These are phyloP conservation scores for Pyxicephalus adspersus DNA, from an alignment of 2,113 vertebrate species.

Conservation along the genomic window DNA sequence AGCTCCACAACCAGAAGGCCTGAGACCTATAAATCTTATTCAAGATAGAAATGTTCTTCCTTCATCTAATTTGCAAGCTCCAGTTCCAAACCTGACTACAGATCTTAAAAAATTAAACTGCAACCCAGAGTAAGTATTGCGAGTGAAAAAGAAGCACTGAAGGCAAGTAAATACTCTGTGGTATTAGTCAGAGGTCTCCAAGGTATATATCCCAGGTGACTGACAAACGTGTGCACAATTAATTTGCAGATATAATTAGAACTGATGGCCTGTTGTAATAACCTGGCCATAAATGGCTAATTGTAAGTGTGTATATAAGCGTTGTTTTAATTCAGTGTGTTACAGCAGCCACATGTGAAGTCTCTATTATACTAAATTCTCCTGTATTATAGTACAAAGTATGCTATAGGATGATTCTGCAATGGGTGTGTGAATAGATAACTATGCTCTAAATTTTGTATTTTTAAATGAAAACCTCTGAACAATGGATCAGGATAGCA, in stretches of 20 bases:
- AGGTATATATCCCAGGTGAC: not conserved
- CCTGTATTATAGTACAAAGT: no score
- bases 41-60: slow-evolving; percentile 91
- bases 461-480: no score
- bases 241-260: not conserved
- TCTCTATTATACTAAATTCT: no score
- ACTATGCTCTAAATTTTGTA: no score
- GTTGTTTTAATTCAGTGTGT: no score
- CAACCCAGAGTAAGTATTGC: slow-evolving; percentile 87
- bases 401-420: no score
- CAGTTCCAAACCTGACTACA: slow-evolving; percentile 87
- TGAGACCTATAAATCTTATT: slow-evolving; percentile 88
- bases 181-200: not conserved
- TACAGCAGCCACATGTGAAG: no score
- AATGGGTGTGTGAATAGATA: no score
- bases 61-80: slow-evolving; percentile 75
- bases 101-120: slow-evolving; percentile 94
- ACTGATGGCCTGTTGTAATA: not conserved
- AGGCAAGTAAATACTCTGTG: not conserved
- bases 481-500: no score
- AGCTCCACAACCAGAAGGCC: slow-evolving; percentile 83
- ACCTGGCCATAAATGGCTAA: not conserved
- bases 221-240: not conserved
- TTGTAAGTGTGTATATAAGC: no score
- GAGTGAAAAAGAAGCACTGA: not conserved